Evolutionary conservation across 2,113 vertebrate genomes (phyloP).

Genomic region (Trichomycterus rosablanca): DNA sequence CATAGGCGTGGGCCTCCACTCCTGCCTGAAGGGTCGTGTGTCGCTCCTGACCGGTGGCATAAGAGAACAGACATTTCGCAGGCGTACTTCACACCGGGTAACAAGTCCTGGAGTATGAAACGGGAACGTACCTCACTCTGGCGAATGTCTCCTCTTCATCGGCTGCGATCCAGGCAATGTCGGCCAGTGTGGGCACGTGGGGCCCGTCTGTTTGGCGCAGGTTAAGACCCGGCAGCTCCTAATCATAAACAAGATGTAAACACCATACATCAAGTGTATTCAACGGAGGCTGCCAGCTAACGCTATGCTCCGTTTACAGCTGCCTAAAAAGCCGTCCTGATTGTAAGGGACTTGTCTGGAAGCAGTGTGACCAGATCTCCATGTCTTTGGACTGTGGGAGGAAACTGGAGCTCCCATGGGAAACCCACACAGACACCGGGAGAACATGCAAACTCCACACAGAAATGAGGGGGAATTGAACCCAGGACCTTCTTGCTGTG

Average conservation of each 20-base stretch:
- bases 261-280: no score
- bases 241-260: background rate
- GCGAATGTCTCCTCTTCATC: slow-evolving; percentile 96
- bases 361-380: no score
- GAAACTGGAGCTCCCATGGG: no score
- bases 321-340: no score
- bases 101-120: background rate
- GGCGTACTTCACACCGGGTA: no score
- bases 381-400: no score
- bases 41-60: slow-evolving; percentile 74
- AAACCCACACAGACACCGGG: no score
- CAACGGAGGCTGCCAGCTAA: no score
- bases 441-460: no score
- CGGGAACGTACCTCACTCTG: slow-evolving; percentile 81
- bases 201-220: slow-evolving; percentile 76
- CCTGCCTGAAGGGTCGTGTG: slow-evolving; percentile 86
- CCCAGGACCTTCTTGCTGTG: no score
- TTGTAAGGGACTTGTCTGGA: background rate
- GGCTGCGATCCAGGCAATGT: slow-evolving; percentile 95
- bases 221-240: slow-evolving; percentile 83
- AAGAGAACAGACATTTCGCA: background rate
- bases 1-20: slow-evolving; percentile 94
- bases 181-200: slow-evolving; percentile 88
- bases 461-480: no score
- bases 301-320: no score